Conservation (phyloP, 2,888 invertebrate species). For the Amphiduros pacificus region DNA sequence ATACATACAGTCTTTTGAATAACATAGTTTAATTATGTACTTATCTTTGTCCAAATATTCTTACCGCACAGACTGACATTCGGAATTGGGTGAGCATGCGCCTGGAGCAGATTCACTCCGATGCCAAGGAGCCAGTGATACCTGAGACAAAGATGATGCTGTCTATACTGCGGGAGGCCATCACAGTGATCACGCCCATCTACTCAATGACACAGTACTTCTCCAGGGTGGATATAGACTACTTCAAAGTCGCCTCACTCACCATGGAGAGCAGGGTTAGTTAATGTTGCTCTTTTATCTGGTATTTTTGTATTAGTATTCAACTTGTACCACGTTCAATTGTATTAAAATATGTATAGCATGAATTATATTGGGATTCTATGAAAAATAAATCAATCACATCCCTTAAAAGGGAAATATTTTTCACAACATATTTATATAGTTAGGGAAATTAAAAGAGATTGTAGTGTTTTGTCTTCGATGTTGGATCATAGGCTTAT, state of each 20-base stretch:
- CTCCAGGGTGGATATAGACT: slow-evolving; percentile 42
- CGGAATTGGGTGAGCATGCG: slow-evolving; percentile 35
- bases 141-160: slow-evolving; percentile 37
- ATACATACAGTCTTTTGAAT: too few relatives aligned
- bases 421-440: too few relatives aligned
- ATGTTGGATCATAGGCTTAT: too few relatives aligned
- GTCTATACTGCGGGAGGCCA: slow-evolving; percentile 34
- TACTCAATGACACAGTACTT: slow-evolving; percentile 41
- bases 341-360: too few relatives aligned
- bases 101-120: slow-evolving; percentile 29
- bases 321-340: too few relatives aligned
- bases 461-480: too few relatives aligned
- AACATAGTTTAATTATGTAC: too few relatives aligned
- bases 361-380: neutral
- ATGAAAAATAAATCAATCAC: neutral
- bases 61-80: slow-evolving; percentile 39
- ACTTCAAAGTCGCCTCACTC: slow-evolving; percentile 43
- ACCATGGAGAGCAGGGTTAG: slow-evolving; percentile 45
- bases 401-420: too few relatives aligned
- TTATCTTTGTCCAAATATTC: too few relatives aligned
- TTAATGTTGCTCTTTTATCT: neutral
- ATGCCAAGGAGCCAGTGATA: slow-evolving; percentile 43
- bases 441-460: too few relatives aligned
- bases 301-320: neutral
- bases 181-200: slow-evolving; percentile 38